Evolutionary conservation across 2,888 invertebrate genomes (phyloP), one percentile per base, ranked within the genome.

Genomic region (Aporophyla nigra): DNA sequence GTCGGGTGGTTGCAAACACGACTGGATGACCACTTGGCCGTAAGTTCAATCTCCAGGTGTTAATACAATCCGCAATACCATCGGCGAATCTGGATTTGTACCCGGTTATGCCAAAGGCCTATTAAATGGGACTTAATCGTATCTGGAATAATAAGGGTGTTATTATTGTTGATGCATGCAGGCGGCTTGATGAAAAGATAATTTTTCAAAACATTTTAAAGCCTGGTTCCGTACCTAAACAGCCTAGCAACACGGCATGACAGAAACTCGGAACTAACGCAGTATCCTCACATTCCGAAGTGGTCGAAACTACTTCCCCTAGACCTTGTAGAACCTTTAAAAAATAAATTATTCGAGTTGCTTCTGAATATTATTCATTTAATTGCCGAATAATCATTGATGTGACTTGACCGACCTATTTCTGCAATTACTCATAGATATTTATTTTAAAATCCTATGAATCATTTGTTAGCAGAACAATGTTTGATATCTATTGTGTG

Each of bases 251-350:
- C 7, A 58, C 40, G 33, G 71, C 40, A 68, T 83, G 54, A 19
- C 58, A 46, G 24, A 51, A 51, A 68, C 54, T 79, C 68, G 63
- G 71, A 81, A 83, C 63, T 65, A 61, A 69, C 12, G 12, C 54
- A 54, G 7, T 58, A 56, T 71, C 80, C 83, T 71, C 53, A 53
- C 27, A 58, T 67, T 58, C 58, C 53, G n/a, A 27, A 77, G 12
- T 51, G 46, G 56, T 62, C 46, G 59, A 65, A 71, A 71, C 71
- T 59, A 27, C 85, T 83, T 82, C 76, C 85, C 56, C n/a, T 10
- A 66, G 46, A 63, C 85, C 82, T 83, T 85, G 69, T 33, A 53
- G 4, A 69, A 46, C 69, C 58, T 70, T 83, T 83, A 33, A n/a
- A 40, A 83, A 68, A 54, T 40, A 71, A 84, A 59, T 73, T 19